Percentiles rank a stretch among this genome's conserved stretches.
Conservation (phyloP, 2,797 vertebrate genomes). For the Natrix natrix region DNA sequence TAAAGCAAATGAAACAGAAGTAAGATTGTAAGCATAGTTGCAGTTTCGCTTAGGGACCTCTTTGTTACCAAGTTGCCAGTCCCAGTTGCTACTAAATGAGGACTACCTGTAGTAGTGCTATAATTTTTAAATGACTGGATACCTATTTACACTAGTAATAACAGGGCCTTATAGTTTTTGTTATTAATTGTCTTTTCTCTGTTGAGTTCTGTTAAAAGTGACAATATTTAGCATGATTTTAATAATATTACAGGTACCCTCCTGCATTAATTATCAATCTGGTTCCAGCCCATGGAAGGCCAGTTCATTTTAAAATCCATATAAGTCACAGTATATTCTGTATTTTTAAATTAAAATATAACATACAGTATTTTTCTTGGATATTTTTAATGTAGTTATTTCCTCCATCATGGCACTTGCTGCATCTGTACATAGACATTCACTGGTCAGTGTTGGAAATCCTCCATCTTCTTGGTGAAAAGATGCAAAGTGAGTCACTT, state of each 20-base stretch:
- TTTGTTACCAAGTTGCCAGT: background rate
- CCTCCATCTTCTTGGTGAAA: constrained; percentile 86
- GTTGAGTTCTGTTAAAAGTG: background rate
- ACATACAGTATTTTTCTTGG: constrained; percentile 25
- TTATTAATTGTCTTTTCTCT: background rate
- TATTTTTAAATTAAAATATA: background rate
- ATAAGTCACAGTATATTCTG: background rate
- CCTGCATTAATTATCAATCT: background rate
- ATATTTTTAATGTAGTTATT: constrained; percentile 76
- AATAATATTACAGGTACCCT: background rate
- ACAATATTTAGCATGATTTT: background rate
- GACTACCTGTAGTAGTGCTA: background rate
- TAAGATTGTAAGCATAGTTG: background rate
- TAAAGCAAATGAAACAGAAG: background rate
- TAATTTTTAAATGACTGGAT: background rate
- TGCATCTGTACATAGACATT: constrained; percentile 92
- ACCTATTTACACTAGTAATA: background rate
- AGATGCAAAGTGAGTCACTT: constrained; percentile 81
- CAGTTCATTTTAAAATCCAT: background rate
- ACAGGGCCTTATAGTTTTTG: background rate
- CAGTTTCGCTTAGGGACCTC: background rate
- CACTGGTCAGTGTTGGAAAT: constrained; percentile 91
- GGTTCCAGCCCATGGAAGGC: background rate
- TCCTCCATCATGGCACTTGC: constrained; percentile 92
- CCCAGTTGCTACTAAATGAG: background rate